phyloP scores from a whole-genome alignment of 2,113 vertebrate genomes.

The Phainopepla nitens region DNA sequence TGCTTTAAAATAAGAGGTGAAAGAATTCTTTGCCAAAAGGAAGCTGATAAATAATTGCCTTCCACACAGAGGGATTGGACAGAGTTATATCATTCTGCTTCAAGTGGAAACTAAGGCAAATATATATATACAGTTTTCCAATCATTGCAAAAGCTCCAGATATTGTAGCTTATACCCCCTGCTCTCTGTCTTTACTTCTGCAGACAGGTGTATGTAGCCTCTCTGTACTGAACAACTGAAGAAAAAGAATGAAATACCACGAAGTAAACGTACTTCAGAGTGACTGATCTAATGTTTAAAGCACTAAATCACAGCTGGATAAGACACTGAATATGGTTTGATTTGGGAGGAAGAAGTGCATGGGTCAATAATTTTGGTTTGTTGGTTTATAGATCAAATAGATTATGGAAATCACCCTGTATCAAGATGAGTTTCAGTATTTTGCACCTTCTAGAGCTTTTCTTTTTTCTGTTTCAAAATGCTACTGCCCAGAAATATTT shows the following conservation, averaged over 20 bases:
- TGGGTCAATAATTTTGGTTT: not conserved
- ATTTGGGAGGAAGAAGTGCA: not conserved
- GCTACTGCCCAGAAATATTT: not conserved
- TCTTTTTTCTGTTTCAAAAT: not conserved
- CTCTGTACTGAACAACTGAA: not conserved
- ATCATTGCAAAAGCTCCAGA: not conserved
- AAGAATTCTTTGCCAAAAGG: conserved; percentile 42
- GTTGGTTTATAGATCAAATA: not conserved
- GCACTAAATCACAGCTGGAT: not conserved
- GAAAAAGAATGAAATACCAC: not conserved
- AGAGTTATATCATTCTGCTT: not conserved
- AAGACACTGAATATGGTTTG: not conserved
- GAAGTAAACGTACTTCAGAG: not conserved
- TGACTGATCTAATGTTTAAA: not conserved
- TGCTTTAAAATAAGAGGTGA: conserved; percentile 38
- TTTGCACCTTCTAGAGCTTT: not conserved
- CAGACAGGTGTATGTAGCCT: not conserved
- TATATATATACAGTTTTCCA: not conserved
- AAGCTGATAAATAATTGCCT: conserved; percentile 46
- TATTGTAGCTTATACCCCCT: not conserved
- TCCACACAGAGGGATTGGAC: not conserved
- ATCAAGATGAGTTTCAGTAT: not conserved
- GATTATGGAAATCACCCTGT: not conserved
- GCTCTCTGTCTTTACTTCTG: not conserved
- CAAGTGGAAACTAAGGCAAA: conserved; percentile 13